These are phyloP conservation scores for Octodon degus DNA, from an alignment of 2,113 vertebrate genomes.

Conservation along the genomic window DNA sequence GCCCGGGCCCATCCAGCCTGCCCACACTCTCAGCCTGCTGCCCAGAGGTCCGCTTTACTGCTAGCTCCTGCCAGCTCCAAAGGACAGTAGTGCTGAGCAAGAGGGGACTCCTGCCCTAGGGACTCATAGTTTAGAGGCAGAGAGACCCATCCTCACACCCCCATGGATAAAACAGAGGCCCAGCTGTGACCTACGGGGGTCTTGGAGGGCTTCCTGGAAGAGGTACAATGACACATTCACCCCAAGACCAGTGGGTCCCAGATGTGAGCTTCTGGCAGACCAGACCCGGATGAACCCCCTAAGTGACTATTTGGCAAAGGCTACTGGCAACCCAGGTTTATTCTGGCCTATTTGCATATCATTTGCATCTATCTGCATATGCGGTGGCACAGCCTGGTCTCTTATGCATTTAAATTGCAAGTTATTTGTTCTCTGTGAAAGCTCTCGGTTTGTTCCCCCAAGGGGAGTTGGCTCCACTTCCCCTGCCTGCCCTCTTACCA, in stretches of 20 bases:
- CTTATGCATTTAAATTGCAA: constrained; percentile 82
- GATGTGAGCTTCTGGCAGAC: constrained; percentile 80
- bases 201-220: constrained; percentile 48
- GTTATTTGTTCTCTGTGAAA: constrained; percentile 81
- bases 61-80: neutral
- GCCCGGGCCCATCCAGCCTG: neutral
- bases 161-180: neutral
- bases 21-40: neutral
- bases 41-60: neutral
- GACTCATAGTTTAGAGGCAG: neutral
- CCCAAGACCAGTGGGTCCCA: constrained; percentile 67
- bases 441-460: constrained; percentile 20
- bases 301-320: constrained; percentile 76
- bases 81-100: neutral
- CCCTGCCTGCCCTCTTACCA: constrained; percentile 38
- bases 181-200: neutral
- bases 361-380: constrained; percentile 82
- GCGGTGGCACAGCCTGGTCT: constrained; percentile 75
- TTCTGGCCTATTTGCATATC: constrained; percentile 69
- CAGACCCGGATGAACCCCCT: constrained; percentile 69
- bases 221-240: neutral
- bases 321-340: constrained; percentile 64
- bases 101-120: neutral
- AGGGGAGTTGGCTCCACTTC: constrained; percentile 54
- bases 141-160: neutral